phyloP scores from a whole-genome alignment of 2,888 invertebrate species.

The Steinernema carpocapsae region DNA sequence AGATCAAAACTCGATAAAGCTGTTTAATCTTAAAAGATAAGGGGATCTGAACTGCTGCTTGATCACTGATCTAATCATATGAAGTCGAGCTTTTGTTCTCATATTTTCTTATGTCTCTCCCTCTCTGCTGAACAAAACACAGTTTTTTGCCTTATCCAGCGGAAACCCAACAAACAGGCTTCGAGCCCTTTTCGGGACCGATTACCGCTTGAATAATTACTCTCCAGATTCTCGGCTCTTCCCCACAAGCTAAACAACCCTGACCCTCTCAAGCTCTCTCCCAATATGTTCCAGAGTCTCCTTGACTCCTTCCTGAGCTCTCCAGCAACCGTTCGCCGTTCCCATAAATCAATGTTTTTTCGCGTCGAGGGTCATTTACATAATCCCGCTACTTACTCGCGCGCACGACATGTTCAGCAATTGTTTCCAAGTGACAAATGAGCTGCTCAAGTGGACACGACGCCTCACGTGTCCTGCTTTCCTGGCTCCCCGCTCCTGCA shows the following conservation, averaged over 20 bases:
- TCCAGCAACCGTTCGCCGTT: slow-evolving; percentile 21
- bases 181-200: too few species aligned
- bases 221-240: too few species aligned
- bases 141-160: too few species aligned
- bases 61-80: too few species aligned
- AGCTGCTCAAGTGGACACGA: slow-evolving; percentile 3
- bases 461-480: not conserved
- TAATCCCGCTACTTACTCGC: slow-evolving; percentile 29
- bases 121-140: too few species aligned
- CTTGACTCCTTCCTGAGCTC: slow-evolving; percentile 4
- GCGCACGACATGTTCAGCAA: slow-evolving; percentile 17
- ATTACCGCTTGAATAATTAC: too few species aligned
- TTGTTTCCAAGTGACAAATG: slow-evolving; percentile 27
- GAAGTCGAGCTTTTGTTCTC: too few species aligned
- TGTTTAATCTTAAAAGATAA: too few species aligned
- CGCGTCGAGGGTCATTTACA: slow-evolving; percentile 28
- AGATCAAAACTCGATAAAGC: too few species aligned
- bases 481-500: not conserved
- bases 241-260: not conserved
- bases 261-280: not conserved
- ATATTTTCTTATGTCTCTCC: too few species aligned
- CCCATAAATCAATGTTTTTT: slow-evolving; percentile 28
- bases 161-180: too few species aligned
- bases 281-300: slow-evolving; percentile 12
- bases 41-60: too few species aligned